Evolutionary conservation across 2,113 vertebrate species (phyloP).

Genomic region (Marmota monax): DNA sequence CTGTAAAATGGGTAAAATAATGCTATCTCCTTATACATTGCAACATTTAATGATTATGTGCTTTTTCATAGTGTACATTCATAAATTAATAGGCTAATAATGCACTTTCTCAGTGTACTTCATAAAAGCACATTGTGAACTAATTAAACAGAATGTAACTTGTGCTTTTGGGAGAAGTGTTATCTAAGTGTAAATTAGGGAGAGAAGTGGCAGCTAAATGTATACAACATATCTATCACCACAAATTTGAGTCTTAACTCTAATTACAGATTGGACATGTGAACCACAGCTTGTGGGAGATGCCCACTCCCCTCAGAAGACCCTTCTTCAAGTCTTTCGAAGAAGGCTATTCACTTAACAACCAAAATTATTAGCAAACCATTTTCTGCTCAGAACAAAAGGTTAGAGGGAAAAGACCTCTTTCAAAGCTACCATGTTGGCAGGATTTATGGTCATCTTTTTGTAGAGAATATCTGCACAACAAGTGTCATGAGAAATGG

Average conservation of each 20-base stretch:
- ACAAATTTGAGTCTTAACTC: conserved; percentile 70
- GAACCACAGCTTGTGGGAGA: conserved; percentile 71
- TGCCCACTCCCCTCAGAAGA: conserved; percentile 75
- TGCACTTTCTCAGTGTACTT: conserved; percentile 38
- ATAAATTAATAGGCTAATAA: conserved; percentile 71
- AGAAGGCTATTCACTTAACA: conserved; percentile 81
- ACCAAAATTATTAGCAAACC: conserved; percentile 77
- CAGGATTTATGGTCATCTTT: neutral
- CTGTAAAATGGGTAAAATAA: conserved; percentile 73
- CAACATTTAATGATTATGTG: conserved; percentile 55
- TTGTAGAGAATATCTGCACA: conserved; percentile 16
- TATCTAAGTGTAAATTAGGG: conserved; percentile 76
- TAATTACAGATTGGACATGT: conserved; percentile 73
- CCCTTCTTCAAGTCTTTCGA: conserved; percentile 77
- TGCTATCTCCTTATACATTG: neutral
- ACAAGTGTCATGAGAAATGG: conserved; percentile 54
- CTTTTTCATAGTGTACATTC: conserved; percentile 49
- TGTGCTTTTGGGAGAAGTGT: conserved; percentile 72
- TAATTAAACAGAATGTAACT: conserved; percentile 72
- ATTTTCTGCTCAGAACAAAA: conserved; percentile 76
- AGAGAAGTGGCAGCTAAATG: conserved; percentile 75
- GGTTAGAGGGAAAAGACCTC: conserved; percentile 69
- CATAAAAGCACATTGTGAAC: conserved; percentile 60
- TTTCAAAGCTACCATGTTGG: conserved; percentile 12
- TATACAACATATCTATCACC: conserved; percentile 64